Percentiles rank a stretch among this genome's conserved stretches.
These are phyloP conservation scores for Trachemys scripta DNA, from an alignment of 2,113 vertebrate species.

Conservation along the genomic window DNA sequence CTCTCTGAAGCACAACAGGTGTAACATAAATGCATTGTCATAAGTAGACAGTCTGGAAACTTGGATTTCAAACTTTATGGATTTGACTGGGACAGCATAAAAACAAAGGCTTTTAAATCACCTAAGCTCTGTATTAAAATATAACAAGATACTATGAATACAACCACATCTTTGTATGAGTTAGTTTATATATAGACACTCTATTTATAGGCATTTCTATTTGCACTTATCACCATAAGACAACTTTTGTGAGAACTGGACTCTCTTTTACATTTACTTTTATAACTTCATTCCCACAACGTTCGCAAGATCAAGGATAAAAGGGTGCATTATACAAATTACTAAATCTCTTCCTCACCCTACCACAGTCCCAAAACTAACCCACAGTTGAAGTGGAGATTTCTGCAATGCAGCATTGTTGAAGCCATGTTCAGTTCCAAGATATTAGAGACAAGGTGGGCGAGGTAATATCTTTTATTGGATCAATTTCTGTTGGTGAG, in stretches of 20 bases:
- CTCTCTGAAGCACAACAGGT: conserved; percentile 81
- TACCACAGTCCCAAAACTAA: not conserved
- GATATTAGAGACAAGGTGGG: not conserved
- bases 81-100: too few species aligned
- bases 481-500: not conserved
- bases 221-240: not conserved
- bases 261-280: not conserved
- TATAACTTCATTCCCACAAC: not conserved
- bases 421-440: not conserved
- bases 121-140: not conserved
- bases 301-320: not conserved
- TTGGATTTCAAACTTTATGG: not conserved
- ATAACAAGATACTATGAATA: accelerated
- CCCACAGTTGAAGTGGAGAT: not conserved
- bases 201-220: not conserved
- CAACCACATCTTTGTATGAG: accelerated
- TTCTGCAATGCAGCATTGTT: not conserved
- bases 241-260: not conserved
- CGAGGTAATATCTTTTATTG: not conserved
- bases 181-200: not conserved
- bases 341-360: not conserved
- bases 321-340: not conserved
- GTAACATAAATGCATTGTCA: conserved; percentile 63
- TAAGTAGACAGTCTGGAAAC: not conserved
- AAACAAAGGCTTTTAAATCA: not conserved